Base-by-base conservation (phyloP, 2,888 invertebrate species). In the Limenitis arthemis region DNA sequence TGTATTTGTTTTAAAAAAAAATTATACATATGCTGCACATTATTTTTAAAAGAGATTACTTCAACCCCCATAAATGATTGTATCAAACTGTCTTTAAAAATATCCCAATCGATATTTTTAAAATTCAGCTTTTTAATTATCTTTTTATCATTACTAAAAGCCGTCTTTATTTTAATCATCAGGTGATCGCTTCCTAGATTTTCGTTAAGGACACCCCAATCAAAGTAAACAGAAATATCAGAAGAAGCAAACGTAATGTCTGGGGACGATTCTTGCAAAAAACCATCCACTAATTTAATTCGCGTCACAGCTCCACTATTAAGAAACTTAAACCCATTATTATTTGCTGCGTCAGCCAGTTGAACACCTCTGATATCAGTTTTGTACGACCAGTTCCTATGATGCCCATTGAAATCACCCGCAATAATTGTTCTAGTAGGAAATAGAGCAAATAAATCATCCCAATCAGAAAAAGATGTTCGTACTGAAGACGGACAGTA, bases 161-260 rank as follows among this genome's bases (percentile, higher is more conserved):
- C 33, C 1, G 32, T 6, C 6, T 30, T 33, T 28, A 54, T 33
- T 51, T 56, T 58, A 28, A 61, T 57, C 32, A 53, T 38, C 3
- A 55, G 20, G 37, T 55, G 55, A 29, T 56, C 55, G 34, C 56
- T 59, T 1, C 53, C 56, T 12, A 58, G 32, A 32, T 8, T 37
- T 44, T 60, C 60, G 32, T 53, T 58, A 1, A 32, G 30, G 8
- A 55, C 50, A 5, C 20, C 5, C 58, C 56, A 60, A n/a, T 49
- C 12, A 32, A 52, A 41, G 3, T 56, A 12, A 29, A 53, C 3
- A 5, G 60, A 39, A 32, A 56, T 52, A 44, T 60, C 60, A 6
- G 50, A 9, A 1, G 56, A 46, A 8, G 29, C 29, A 29, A 56
- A 59, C 8, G 56, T 40, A 8, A 61, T 49, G 40, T 59, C 60